Base-by-base conservation (phyloP, 2,888 invertebrate genomes). In the Hylaea fasciaria region DNA sequence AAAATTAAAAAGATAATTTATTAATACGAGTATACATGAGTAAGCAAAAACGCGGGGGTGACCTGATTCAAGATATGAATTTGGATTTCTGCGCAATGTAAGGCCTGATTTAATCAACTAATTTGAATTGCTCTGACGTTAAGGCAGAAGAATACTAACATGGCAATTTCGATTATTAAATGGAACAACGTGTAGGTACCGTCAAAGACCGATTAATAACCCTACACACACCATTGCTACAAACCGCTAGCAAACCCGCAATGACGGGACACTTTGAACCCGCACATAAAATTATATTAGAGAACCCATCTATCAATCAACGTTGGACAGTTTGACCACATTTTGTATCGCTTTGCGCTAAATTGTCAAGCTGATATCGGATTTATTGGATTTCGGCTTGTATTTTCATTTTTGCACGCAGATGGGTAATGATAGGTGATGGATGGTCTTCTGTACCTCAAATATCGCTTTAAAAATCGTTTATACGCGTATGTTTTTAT, bases 261-360 rank as follows among this genome's bases (percentile, higher is more conserved):
- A 40, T 61, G 60, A 59, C 51, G 17, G 14, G 14, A 51, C 57
- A n/a, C 37, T 65, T 61, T 70, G 55, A 11, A 58, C 41, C 48
- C 2, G 45, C 43, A 43, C 60, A 58, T 68, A 49, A 54, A 64
- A 64, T 63, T 56, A 62, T 66, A 64, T 66, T 66, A 66, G 66
- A 68, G 66, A 66, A 55, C 53, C 65, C 65, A 76, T 77, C 68
- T 51, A 74, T 74, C 71, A 71, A 68, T 71, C 70, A 60, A 51
- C 39, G 22, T 43, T 45, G 57, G 65, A 66, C 66, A 64, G 59
- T 64, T 68, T 65, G 65, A 64, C 68, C 67, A 60, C 60, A 65
- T 57, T 68, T 67, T 63, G 65, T 65, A 65, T 60, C 53, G 62
- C 53, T 62, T 58, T 39, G 47, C 55, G 58, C 41, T 51, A 63